Base-by-base conservation (phyloP, 1,140 invertebrate species). In the Brachionus plicatilis region DNA sequence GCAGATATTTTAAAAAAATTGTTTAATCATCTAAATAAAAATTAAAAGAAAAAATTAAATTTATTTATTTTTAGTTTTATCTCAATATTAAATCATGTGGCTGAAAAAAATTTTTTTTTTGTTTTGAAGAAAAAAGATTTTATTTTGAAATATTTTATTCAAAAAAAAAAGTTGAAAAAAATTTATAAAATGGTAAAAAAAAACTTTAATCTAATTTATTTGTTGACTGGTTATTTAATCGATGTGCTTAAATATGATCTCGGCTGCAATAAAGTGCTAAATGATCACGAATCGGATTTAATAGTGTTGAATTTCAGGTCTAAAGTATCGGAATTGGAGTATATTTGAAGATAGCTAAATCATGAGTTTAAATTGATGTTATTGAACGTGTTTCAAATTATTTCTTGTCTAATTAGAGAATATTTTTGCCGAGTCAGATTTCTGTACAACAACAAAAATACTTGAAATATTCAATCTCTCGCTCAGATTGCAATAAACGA, bases 381-480 rank as follows among this genome's bases (percentile, higher is more conserved):
- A 68, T 33, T 68, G 66, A 72, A 72, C 68, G 68, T 72, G 68
- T 72, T 72, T 72, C 37, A 43, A 20, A 72, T 72, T 72, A 72
- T 41, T 72, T 72, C 68, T 72, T 43, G 33, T n/a, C 68, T 72
- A 72, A 72, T 72, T 72, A 72, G 33, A 41, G 17, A 72, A 72
- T 68, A 33, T 72, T 20, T 50, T 76, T 76, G 72, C 72, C 43
- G 43, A 76, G 43, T 76, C 72, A 76, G 72, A 76, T 76, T 76
- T 76, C 72, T 76, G 17, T 72, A n/a, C 68, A 41, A 41, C 12
- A 68, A 29, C 27, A 68, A 68, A 68, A 72, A 72, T 72, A 72
- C 72, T 76, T 76, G 72, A 76, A 76, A 76, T 76, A 50, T 76
- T 76, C 45, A 50, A 76, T 50, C 20, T 47, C 68, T 72, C 68